phyloP scores from a whole-genome alignment of 2,888 invertebrate genomes.

The Tortrix viridana region DNA sequence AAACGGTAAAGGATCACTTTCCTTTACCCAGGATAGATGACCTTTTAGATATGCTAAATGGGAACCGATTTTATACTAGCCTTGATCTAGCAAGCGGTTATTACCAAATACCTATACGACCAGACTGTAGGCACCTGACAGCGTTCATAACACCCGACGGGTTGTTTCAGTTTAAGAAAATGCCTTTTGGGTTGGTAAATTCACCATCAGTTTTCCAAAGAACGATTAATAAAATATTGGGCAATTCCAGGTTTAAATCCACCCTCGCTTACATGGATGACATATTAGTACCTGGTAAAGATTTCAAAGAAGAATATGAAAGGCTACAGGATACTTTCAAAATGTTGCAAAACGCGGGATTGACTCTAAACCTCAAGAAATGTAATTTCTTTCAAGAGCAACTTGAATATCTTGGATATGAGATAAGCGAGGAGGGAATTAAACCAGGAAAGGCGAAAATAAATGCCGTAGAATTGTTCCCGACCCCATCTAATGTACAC shows the following conservation, averaged over 20 bases:
- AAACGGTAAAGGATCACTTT: conserved; percentile 35
- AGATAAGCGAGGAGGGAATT: conserved; percentile 43
- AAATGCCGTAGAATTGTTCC: conserved; percentile 45
- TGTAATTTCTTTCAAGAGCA: conserved; percentile 43
- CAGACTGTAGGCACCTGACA: conserved; percentile 31
- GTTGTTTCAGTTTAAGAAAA: conserved; percentile 29
- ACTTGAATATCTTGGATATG: conserved; percentile 46
- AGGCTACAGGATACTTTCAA: conserved; percentile 8
- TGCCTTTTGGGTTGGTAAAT: conserved; percentile 36
- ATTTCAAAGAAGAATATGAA: background rate
- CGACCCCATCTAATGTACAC: conserved; percentile 43
- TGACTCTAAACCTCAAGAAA: conserved; percentile 36
- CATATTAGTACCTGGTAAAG: conserved; percentile 12
- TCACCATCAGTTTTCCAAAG: conserved; percentile 35
- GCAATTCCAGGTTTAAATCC: conserved; percentile 6
- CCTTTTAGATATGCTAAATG: conserved; percentile 35
- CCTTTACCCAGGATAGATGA: conserved; percentile 39
- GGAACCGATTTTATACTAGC: conserved; percentile 33
- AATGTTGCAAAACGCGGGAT: conserved; percentile 3
- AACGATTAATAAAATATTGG: conserved; percentile 25
- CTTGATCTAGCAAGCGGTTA: no score
- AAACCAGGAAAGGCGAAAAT: conserved; percentile 44
- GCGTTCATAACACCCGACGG: conserved; percentile 39
- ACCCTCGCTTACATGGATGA: conserved; percentile 29
- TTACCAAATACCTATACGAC: conserved; percentile 36